These are phyloP conservation scores for Girardinichthys multiradiatus DNA, from an alignment of 2,113 vertebrate genomes.

Conservation along the genomic window DNA sequence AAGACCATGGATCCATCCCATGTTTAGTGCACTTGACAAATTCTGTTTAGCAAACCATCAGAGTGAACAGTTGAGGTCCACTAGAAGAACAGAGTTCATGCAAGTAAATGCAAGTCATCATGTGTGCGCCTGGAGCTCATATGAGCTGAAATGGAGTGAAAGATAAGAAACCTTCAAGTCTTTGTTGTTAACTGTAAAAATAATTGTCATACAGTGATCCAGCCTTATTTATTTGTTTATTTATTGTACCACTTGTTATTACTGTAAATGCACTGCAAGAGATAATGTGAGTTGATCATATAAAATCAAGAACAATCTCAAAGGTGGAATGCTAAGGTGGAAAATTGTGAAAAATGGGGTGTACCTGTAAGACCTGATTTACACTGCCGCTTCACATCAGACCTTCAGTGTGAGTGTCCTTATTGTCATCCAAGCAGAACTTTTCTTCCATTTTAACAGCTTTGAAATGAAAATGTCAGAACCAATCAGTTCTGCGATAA, in stretches of 20 bases:
- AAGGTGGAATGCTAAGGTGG: constrained; percentile 48
- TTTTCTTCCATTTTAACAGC: constrained; percentile 18
- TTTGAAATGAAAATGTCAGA: constrained; percentile 8
- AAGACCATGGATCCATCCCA: constrained; percentile 62
- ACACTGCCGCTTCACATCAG: constrained; percentile 53
- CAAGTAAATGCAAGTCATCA: constrained; percentile 63
- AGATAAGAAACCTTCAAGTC: constrained; percentile 39
- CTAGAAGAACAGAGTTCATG: constrained; percentile 67
- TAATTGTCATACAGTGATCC: constrained; percentile 59
- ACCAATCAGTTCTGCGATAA: constrained; percentile 22
- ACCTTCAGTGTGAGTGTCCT: constrained; percentile 20
- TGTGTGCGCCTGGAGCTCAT: constrained; percentile 54
- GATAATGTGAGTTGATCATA: constrained; percentile 62
- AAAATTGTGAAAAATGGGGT: constrained; percentile 7
- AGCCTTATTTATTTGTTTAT: constrained; percentile 64
- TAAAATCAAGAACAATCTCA: constrained; percentile 52
- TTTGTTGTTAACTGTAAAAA: constrained; percentile 50
- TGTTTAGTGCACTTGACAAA: constrained; percentile 47
- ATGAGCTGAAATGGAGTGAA: constrained; percentile 42
- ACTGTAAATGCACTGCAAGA: constrained; percentile 60
- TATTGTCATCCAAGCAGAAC: constrained; percentile 17
- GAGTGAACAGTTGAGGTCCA: constrained; percentile 27
- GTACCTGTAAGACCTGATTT: constrained; percentile 36
- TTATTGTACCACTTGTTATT: constrained; percentile 48
- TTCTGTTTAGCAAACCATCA: constrained; percentile 27